A percentile compares a stretch with the other conserved stretches of the same genome.
phyloP scores from a whole-genome alignment of 2,797 vertebrate species.

The Xiphophorus birchmanni region DNA sequence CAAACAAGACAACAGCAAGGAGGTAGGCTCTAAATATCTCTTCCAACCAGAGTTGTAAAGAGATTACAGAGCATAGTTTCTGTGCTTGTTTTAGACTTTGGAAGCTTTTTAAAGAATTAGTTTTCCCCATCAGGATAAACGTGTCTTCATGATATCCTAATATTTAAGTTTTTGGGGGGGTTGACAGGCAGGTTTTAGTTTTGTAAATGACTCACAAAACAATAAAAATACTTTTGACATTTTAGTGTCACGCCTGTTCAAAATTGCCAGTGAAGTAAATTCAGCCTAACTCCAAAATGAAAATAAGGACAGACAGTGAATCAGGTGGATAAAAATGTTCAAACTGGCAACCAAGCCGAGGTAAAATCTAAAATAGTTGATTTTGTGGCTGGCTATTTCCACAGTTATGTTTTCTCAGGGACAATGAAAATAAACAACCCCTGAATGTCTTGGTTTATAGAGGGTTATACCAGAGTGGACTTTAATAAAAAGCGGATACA shows the following conservation, averaged over 20 bases:
- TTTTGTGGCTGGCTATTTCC: neutral
- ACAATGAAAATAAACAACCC: neutral
- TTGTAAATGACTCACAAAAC: neutral
- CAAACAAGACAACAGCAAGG: conserved; percentile 11
- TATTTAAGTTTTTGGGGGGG: neutral
- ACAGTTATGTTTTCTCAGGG: neutral
- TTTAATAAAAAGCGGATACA: conserved; percentile 8
- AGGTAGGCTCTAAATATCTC: neutral
- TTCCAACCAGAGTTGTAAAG: neutral
- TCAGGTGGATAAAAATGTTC: neutral
- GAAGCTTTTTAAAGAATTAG: neutral
- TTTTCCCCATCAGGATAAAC: neutral
- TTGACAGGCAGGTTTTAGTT: neutral
- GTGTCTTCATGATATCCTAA: neutral
- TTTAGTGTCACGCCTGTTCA: neutral
- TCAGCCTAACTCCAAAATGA: neutral
- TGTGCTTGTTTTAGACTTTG: neutral
- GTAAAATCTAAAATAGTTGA: neutral
- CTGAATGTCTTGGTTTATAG: neutral
- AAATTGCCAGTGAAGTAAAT: neutral
- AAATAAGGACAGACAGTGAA: neutral
- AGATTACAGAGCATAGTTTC: neutral
- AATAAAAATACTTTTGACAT: neutral
- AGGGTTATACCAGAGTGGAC: neutral
- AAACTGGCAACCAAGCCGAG: neutral